These are phyloP conservation scores for Theristus sp. DNA, from an alignment of 2,888 invertebrate genomes.

Conservation along the genomic window DNA sequence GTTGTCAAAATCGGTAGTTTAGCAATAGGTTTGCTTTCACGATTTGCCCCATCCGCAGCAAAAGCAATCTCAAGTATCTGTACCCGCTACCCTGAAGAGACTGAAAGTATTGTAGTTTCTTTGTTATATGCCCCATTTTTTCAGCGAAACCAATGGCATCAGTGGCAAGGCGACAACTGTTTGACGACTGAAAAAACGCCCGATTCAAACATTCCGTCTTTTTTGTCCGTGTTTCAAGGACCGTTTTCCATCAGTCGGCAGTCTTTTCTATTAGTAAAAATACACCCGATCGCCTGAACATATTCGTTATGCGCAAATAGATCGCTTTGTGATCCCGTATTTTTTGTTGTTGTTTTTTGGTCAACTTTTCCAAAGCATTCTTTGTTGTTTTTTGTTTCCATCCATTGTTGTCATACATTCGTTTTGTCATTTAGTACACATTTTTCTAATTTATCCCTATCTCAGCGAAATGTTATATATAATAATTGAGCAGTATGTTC, in stretches of 20 bases:
- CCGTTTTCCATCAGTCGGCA: too few species aligned
- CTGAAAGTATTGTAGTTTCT: background rate
- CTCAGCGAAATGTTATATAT: too few species aligned
- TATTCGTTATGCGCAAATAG: too few species aligned
- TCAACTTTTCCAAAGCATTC: background rate
- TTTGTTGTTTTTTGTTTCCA: background rate
- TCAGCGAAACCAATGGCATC: background rate
- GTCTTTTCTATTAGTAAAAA: too few species aligned
- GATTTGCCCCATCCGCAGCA: too few species aligned
- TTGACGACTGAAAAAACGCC: background rate
- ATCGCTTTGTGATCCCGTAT: too few species aligned
- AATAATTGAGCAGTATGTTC: background rate
- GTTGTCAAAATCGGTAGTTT: too few species aligned
- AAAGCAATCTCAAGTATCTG: background rate
- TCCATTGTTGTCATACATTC: background rate
- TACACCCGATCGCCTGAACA: too few species aligned
- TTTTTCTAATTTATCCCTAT: too few species aligned
- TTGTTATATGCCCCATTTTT: background rate
- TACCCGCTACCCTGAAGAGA: background rate
- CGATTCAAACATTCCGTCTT: background rate
- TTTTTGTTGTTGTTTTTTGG: background rate
- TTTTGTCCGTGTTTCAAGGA: background rate
- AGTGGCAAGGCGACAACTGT: background rate
- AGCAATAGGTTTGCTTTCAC: background rate
- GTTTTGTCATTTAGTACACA: too few species aligned